Evolutionary conservation across 2,888 invertebrate genomes (phyloP).

Genomic region (Deladenus siricidicola): DNA sequence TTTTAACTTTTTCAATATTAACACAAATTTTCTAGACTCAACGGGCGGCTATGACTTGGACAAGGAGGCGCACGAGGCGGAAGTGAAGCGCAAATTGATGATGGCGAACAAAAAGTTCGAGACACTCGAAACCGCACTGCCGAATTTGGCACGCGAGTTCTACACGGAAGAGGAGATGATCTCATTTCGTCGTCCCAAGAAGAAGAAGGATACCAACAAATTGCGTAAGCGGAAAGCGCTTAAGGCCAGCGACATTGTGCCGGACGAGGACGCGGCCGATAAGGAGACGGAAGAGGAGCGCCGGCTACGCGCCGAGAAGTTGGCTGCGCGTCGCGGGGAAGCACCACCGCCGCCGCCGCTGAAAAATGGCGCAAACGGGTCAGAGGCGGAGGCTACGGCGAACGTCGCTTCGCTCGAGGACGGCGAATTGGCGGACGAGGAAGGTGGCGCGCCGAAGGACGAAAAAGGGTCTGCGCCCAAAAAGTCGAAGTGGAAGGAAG

Average conservation of each 20-base stretch:
- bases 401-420: constrained; percentile 24
- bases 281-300: constrained; percentile 20
- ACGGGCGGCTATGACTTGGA: constrained; percentile 39
- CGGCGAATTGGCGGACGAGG: constrained; percentile 27
- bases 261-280: constrained; percentile 30
- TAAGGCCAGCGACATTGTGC: constrained; percentile 48
- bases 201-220: constrained; percentile 42
- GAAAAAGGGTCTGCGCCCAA: not conserved
- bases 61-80: constrained; percentile 32
- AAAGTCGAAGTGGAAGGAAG: constrained; percentile 9
- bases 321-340: constrained; percentile 22
- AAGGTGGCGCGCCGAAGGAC: not conserved
- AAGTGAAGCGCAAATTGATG: constrained; percentile 22
- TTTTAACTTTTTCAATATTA: too few relatives aligned
- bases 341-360: not conserved
- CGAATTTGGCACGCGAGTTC: constrained; percentile 75
- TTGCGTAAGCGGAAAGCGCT: constrained; percentile 33
- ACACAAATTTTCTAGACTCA: constrained; percentile 29
- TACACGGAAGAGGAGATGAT: constrained; percentile 70
- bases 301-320: constrained; percentile 11
- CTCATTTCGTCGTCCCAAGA: constrained; percentile 50
- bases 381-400: not conserved
- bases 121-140: constrained; percentile 59
- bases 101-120: constrained; percentile 58
- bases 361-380: not conserved